Evolutionary conservation across 2,113 vertebrate species (phyloP), one percentile per base, ranked within the genome.

Genomic region (Phocoena phocoena): DNA sequence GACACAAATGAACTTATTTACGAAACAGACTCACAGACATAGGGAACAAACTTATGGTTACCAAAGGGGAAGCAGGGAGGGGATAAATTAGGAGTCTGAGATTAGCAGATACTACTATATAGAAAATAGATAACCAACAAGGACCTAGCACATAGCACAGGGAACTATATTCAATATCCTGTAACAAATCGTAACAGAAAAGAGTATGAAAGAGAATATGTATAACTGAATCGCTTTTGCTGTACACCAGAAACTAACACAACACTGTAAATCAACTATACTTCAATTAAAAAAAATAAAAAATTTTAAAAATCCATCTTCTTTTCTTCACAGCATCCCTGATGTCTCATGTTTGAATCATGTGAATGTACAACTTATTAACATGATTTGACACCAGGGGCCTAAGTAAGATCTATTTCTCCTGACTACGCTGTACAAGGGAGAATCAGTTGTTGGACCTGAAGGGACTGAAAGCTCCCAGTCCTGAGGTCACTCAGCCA

Each of bases 111-210:
- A 55, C 11, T 33, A 55, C 63, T 31, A 31, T 14, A 65, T 0
- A 31, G 12, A 31, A 65, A 65, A 65, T 1, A 23, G 20, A n/a
- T 3, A n/a, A 23, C 31, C 31, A 13, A 0, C 31, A 77, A 33
- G 44, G 74, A 3, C 74, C 44, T 6, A 6, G 31, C 3, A 6
- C 0, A 28, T 12, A 13, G 31, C 50, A 0, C 3, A 23, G 33
- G 6, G 9, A 11, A 1, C 26, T 6, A 11, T 11, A 5, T 0
- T 2, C 76, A 1, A 7, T 14, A 21, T 25, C 50, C 31, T 4
- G 1, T 4, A 23, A 13, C 50, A 14, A 14, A 8, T 0, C 11
- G 1, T 1, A 13, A 2, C 0, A 50, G 47, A 21, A 12, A n/a
- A 8, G 47, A 8, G 14, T 0, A 0, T 0, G 28, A 6, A n/a